Base-by-base conservation (phyloP, 2,888 invertebrate species). In the Ischnus inquisitorius region DNA sequence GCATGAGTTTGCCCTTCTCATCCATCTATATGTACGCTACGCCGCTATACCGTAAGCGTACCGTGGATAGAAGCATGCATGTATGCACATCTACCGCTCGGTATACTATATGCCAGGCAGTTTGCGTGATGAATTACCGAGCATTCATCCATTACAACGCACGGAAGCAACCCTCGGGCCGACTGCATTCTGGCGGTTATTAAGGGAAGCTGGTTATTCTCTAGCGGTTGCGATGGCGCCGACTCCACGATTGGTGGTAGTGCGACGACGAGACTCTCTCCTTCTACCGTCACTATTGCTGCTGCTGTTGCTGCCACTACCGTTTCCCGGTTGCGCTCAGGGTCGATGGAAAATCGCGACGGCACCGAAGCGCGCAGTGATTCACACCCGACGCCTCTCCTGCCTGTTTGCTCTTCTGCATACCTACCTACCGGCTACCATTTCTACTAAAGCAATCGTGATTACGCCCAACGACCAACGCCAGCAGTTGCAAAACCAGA, bases 131-230 rank as follows among this genome's bases (percentile, higher is more conserved):
- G 78, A 78, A 82, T 82, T 78, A 78, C 82, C 67, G 62, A 8
- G 82, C 71, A 74, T 82, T 82, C 78, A 78, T 82, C 82, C 67
- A 68, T 82, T 82, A 82, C 77, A 82, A 78, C 77, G 72, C 72
- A 78, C 60, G 65, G 72, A 82, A 78, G 72, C 78, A 60, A 68
- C 48, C 65, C 82, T 67, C 78, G 43, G 76, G 71, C 39, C 12
- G 65, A 72, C 57, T 77, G 71, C 65, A 77, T 82, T 76, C 76
- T 76, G 69, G 75, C 46, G 76, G 57, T 76, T 76, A 81, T 79
- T 65, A 74, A 74, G 72, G 62, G 74, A 74, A 74, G 62, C 74
- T 62, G 62, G 74, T 62, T 74, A 62, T 74, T 62, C 62, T 74
- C 60, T 12, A 28, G 28, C 28, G 46, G 25, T 48, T 54, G 62